These are phyloP conservation scores for Tetramorium alpestre DNA, from an alignment of 1,140 invertebrate genomes.

Conservation along the genomic window DNA sequence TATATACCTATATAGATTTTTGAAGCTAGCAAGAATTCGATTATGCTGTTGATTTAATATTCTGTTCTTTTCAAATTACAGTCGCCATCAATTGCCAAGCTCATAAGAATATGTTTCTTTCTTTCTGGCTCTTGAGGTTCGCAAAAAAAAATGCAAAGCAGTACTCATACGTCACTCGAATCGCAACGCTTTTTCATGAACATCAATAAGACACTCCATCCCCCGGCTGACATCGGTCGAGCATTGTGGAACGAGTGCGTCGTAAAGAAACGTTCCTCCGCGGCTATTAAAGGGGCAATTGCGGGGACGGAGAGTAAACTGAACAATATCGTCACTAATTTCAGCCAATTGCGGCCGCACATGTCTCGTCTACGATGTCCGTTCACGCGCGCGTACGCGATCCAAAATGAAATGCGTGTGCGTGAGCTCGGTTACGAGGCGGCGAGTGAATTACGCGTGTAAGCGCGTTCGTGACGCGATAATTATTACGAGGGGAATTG, in stretches of 20 bases:
- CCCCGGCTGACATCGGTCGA: neutral
- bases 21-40: neutral
- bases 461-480: neutral
- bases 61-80: conserved; percentile 9
- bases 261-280: conserved; percentile 47
- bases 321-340: conserved; percentile 65
- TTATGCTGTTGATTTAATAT: neutral
- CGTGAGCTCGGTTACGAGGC: conserved; percentile 8
- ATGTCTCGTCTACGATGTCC: conserved; percentile 16
- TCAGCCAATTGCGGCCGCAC: conserved; percentile 64
- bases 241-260: conserved; percentile 4
- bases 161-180: conserved; percentile 9
- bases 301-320: conserved; percentile 37
- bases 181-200: conserved; percentile 38
- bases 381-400: neutral
- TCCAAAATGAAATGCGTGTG: conserved; percentile 39
- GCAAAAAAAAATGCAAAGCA: conserved; percentile 8
- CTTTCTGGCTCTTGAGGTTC: conserved; percentile 1
- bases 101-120: neutral
- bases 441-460: conserved; percentile 19
- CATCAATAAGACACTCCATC: conserved; percentile 46
- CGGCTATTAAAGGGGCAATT: conserved; percentile 48
- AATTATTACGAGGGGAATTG: conserved; percentile 38
- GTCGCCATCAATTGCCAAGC: neutral
- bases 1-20: neutral